Evolutionary conservation across 64 coral and sea anemone species (phyloP), one percentile per base, ranked within the genome.

Genomic region (Acropora yongei): DNA sequence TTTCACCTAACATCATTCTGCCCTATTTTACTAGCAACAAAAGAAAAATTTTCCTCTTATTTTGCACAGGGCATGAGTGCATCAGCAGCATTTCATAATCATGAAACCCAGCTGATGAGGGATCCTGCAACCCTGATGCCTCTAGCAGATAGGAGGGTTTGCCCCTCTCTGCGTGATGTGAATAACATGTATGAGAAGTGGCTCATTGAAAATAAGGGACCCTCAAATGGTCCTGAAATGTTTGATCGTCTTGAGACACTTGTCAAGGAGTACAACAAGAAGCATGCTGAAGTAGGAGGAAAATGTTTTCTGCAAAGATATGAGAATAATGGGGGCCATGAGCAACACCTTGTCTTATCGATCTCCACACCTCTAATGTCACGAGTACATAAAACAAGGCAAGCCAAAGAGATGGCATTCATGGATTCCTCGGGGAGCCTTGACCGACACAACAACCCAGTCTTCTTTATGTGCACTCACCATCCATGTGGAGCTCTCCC

Each of bases 361-460:
- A 89, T 94, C 2, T 88, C 78, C 78, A 89, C 87, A 14, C 92
- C 87, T 49, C 86, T 94, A 3, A 94, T 89, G 92, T 71, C 86
- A 43, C 78, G 93, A 3, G 18, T 90, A n/a, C 88, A 90, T 78
- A 86, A 50, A 79, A 63, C 44, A 47, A 78, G 16, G 41, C 88
- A 95, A 68, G 83, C 88, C 20, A 76, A 76, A 43, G 93, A 95
- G 71, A 91, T 95, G 67, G 76, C 53, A 5, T 94, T 95, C 40
- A 63, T 91, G 88, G 93, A 90, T 87, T 82, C 88, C 1, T 95
- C 74, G 43, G 93, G 71, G 11, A 95, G 93, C 76, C 45, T 95
- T 14, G 93, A 95, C 45, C 44, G 75, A 19, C 60, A 86, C 8
- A 95, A 95, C 81, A 95, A 95, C n/a, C 93, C 93, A 18, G 93